Base-by-base conservation (phyloP, 1,140 invertebrate genomes). In the Paracyclopina nana region DNA sequence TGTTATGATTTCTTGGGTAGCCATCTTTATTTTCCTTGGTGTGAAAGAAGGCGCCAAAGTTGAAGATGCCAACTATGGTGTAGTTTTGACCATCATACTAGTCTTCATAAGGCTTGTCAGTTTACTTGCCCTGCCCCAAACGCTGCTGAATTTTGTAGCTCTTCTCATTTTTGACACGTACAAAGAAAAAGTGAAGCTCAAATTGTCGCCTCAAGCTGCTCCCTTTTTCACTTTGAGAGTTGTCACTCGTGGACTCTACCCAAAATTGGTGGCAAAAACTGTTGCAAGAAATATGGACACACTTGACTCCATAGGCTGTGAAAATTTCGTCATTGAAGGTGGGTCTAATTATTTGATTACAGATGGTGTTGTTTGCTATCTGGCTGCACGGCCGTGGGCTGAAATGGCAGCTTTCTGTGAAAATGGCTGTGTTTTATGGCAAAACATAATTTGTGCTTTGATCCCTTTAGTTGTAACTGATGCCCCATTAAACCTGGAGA, bases 291-390 rank as follows among this genome's bases (percentile, higher is more conserved):
- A 98, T 64, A 75, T 95, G 63, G 79, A 83, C 56, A 80, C 77
- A 41, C 96, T 91, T 61, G 66, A 78, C 45, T 79, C 86, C 60
- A 78, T 83, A 4, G 90, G 90, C 5, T 65, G 97, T 31, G 86
- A 95, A 63, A 94, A 96, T 63, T 98, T 94, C 61, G 76, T 95
- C 53, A 82, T 97, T 57, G 90, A 97, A 72, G 87, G 97, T 18
- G 91, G 16, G 16, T 43, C 18, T 9, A 43, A 43, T 43, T 9
- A n/a, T 43, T 43, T 43, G 41, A 11, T 43, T 8, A 9, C 11
- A 9, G 18, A 8, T 8, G 16, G 41, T 9, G 8, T 11, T 43
- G 9, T 43, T 43, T 8, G 14, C n/a, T n/a, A n/a, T 14, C 14
- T 46, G 9, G 44, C 26, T 28, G 26, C 18, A 25, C 14, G 9